These are phyloP conservation scores for Zygogramma bicolorata DNA, from an alignment of 2,888 invertebrate genomes.

Conservation along the genomic window DNA sequence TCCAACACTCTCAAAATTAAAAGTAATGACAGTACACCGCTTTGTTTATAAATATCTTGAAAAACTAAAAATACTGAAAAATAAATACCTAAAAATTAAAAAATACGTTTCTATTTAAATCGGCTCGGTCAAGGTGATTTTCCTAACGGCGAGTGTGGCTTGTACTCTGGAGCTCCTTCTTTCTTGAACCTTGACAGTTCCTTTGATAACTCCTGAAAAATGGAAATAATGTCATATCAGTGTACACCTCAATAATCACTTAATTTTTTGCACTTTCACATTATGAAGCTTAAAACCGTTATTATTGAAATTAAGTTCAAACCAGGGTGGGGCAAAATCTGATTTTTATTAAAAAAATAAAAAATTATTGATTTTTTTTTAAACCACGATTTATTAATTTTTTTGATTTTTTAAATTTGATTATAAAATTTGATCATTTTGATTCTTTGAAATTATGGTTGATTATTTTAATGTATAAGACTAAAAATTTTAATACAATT, in stretches of 20 bases:
- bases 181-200: conserved; percentile 34
- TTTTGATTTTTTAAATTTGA: too few species aligned
- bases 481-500: too few species aligned
- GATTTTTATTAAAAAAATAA: too few species aligned
- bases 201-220: conserved; percentile 30
- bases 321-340: too few species aligned
- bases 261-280: background rate
- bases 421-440: too few species aligned
- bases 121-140: background rate
- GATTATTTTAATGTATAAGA: too few species aligned
- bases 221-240: too few species aligned
- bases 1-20: background rate
- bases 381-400: too few species aligned
- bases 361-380: too few species aligned
- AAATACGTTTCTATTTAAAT: conserved; percentile 13
- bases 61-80: conserved; percentile 8
- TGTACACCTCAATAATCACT: too few species aligned
- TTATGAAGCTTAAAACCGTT: background rate
- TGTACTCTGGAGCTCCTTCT: conserved; percentile 24
- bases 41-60: background rate
- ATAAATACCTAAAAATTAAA: conserved; percentile 21
- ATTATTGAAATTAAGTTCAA: background rate
- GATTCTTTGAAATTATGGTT: too few species aligned
- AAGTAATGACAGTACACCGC: conserved; percentile 3
- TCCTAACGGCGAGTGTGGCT: background rate